Base-by-base conservation (phyloP, 1,140 invertebrate genomes). In the Cyrtorhinus lividipennis region DNA sequence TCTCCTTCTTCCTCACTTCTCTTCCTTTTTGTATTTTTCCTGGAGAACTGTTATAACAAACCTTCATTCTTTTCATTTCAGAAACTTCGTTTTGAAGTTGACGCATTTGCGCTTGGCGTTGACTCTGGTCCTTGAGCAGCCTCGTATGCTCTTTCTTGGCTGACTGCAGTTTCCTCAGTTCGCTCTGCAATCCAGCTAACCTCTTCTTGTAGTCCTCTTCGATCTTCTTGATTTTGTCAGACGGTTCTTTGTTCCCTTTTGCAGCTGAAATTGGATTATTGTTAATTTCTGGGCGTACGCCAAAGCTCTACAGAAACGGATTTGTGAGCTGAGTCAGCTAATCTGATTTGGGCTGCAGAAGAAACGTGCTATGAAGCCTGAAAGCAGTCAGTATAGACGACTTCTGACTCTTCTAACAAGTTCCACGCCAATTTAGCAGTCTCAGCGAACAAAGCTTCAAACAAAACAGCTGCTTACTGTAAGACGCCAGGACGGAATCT, bases 161-260 rank as follows among this genome's bases (percentile, higher is more conserved):
- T 0, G 83, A 80, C 72, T 98, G 89, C 57, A 97, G 75, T 65
- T 89, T 83, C 69, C 87, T 86, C 69, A 98, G 74, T 73, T 98
- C 94, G 27, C 81, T 82, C 69, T 94, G 86, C 83, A 99, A 86
- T 18, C 81, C 78, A 20, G 76, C 76, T 10, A 98, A 73, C 71
- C 90, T 91, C 59, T 83, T 82, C 70, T 97, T 92, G 76, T 95
- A 98, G 65, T 97, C 90, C 27, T 91, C 85, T 67, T 86, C 86
- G 12, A 97, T 80, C 70, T 90, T 90, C 67, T 90, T 88, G 2
- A 88, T 79, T 73, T 88, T 90, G 56, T 92, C 89, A 2, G 79
- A 81, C 1, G 83, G 81, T 24, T 80, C 78, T 13, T 53, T 53
- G 18, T 1, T 61, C 60, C 61, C 66, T 48, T 67, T 68, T 56